phyloP scores from a whole-genome alignment of 2,888 invertebrate species.

The Macrosoma leucophasiata region DNA sequence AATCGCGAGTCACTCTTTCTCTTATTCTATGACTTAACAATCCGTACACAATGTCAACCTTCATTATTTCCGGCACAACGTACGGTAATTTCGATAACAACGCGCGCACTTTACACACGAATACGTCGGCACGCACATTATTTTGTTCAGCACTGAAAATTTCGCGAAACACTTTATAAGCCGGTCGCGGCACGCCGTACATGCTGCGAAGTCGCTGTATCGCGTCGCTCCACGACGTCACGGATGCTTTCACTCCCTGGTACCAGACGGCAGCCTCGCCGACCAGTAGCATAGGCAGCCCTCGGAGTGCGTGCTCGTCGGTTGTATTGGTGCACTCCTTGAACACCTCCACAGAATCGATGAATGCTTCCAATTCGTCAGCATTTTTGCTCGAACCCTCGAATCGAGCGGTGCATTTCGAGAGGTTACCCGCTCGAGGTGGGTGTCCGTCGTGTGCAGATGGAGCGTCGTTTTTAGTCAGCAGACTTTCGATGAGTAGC shows the following conservation, averaged over 20 bases:
- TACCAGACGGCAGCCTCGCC: conserved; percentile 20
- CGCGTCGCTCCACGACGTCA: conserved; percentile 13
- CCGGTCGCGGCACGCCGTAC: conserved; percentile 14
- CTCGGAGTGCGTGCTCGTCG: conserved; percentile 19
- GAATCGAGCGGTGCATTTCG: conserved; percentile 15
- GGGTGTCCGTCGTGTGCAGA: no score
- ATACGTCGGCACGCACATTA: conserved; percentile 12
- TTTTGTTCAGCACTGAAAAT: conserved; percentile 5
- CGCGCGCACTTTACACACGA: not conserved
- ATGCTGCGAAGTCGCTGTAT: conserved; percentile 10
- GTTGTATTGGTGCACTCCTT: conserved; percentile 19
- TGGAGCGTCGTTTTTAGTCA: no score
- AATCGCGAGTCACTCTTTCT: conserved; percentile 13
- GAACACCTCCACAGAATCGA: conserved; percentile 15
- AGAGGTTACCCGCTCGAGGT: conserved; percentile 4
- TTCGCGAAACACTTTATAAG: conserved; percentile 13
- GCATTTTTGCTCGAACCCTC: conserved; percentile 4
- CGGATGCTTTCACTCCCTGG: conserved; percentile 6
- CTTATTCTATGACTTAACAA: conserved; percentile 20
- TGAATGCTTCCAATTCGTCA: conserved; percentile 18
- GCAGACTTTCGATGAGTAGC: no score
- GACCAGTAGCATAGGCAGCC: conserved; percentile 17
- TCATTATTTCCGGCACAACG: not conserved
- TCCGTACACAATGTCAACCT: conserved; percentile 24
- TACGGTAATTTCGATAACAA: conserved; percentile 9